Evolutionary conservation across 2,113 vertebrate genomes (phyloP), one percentile per base, ranked within the genome.

Genomic region (Poeciliopsis occidentalis): DNA sequence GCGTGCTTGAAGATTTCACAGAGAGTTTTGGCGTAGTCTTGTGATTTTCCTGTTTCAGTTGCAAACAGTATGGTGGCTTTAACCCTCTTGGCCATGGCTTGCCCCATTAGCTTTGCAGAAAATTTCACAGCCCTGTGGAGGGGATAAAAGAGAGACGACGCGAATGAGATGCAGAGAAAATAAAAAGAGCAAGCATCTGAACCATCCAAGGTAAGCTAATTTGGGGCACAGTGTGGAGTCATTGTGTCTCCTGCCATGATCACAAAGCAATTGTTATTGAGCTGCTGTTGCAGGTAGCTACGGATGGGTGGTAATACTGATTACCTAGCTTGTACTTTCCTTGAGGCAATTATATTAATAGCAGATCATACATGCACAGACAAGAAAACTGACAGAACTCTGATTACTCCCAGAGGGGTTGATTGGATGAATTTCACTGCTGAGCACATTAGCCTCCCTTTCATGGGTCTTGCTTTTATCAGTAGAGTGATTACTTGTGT

Each of bases 1-100:
- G 98, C 98, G 0, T 99, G 98, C 84, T 99, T 98, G 95, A 99
- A 99, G 93, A 99, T 99, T 91, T 99, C 97, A 64, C 97, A 99
- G 7, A 99, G 92, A 2, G 98, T 99, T 94, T 99, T 98, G 90
- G 98, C 98, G 13, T 98, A 98, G 89, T 96, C 96, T 81, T 98
- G 97, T 0, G 98, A 99, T 80, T 99, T 99, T 24, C 98, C 98
- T 0, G 98, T 99, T 78, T 99, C 98, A 0, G 98, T 99, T 84
- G 97, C 98, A 0, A 97, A 99, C 71, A 99, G 94, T 76, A 99
- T 99, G 85, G 97, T 99, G 0, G 98, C 98, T 86, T 99, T 99
- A 73, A 99, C 98, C 78, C 98, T 95, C 93, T 98, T 99, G 63
- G 98, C 98, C 98, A 99, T 99, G 27, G 98, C 98, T 57, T 99